phyloP scores from a whole-genome alignment of 2,888 invertebrate genomes.

The Sussaba pulchella region DNA sequence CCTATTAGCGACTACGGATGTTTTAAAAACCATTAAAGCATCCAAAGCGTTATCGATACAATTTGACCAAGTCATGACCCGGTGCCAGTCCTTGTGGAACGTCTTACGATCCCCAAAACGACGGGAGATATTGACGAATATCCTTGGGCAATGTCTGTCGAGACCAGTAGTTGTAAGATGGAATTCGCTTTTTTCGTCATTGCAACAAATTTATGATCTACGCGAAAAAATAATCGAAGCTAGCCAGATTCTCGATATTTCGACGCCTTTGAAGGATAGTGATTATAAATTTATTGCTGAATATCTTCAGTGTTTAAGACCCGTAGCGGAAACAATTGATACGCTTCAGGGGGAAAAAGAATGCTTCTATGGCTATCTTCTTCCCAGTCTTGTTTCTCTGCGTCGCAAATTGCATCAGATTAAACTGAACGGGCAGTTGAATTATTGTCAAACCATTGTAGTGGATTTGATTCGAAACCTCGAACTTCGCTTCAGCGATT shows the following conservation, averaged over 20 bases:
- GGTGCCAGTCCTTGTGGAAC: neutral
- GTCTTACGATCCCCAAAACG: neutral
- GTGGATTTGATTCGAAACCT: constrained; percentile 4
- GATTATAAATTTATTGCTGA: constrained; percentile 28
- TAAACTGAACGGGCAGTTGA: constrained; percentile 1
- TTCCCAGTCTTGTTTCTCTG: constrained; percentile 6
- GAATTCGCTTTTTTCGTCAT: neutral
- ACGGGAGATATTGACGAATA: neutral
- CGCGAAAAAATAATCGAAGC: neutral
- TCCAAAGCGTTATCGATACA: neutral
- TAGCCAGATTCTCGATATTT: neutral
- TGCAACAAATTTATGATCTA: constrained; percentile 3
- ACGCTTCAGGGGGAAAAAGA: constrained; percentile 4
- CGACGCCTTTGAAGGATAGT: constrained; percentile 5
- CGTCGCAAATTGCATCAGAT: neutral
- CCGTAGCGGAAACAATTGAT: constrained; percentile 17
- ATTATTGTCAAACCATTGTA: constrained; percentile 19
- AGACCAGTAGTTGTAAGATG: neutral
- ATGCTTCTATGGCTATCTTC: constrained; percentile 18
- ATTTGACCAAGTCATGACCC: neutral
- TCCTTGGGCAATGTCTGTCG: neutral
- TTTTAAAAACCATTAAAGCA: no score
- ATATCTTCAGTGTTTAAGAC: constrained; percentile 1
- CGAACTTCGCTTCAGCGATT: no score
- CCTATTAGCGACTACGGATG: no score